These are phyloP conservation scores for Atherix ibis DNA, from an alignment of 2,888 invertebrate species.

Conservation along the genomic window DNA sequence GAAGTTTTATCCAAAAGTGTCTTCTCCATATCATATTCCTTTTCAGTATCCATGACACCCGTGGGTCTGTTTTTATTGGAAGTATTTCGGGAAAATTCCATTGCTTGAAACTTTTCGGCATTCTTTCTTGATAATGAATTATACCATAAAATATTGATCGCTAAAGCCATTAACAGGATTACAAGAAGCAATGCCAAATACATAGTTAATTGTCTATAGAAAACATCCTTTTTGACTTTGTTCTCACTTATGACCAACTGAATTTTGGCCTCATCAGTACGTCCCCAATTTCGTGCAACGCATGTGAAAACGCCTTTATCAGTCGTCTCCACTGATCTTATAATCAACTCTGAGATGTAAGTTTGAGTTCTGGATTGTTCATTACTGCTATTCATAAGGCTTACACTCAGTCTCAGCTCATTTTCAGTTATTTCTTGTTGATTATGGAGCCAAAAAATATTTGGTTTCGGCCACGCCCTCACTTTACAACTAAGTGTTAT, in stretches of 20 bases:
- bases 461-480: constrained; percentile 53
- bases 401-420: constrained; percentile 30
- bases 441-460: constrained; percentile 53
- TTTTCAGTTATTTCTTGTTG: constrained; percentile 34
- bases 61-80: constrained; percentile 48
- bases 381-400: too few relatives aligned
- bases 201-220: too few relatives aligned
- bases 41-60: constrained; percentile 58
- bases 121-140: too few relatives aligned
- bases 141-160: too few relatives aligned
- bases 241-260: constrained; percentile 40
- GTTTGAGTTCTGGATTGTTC: too few relatives aligned
- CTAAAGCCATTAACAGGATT: too few relatives aligned
- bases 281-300: constrained; percentile 67
- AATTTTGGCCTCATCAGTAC: constrained; percentile 59
- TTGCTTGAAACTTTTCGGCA: too few relatives aligned
- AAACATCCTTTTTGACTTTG: too few relatives aligned
- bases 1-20: constrained; percentile 68
- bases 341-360: constrained; percentile 42
- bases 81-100: constrained; percentile 30
- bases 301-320: constrained; percentile 62
- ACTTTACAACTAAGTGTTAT: constrained; percentile 60
- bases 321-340: constrained; percentile 50
- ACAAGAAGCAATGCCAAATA: too few relatives aligned
- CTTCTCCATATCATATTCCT: constrained; percentile 67